Evolutionary conservation across 2,888 invertebrate genomes (phyloP).

Genomic region (Sthenelais limicola): DNA sequence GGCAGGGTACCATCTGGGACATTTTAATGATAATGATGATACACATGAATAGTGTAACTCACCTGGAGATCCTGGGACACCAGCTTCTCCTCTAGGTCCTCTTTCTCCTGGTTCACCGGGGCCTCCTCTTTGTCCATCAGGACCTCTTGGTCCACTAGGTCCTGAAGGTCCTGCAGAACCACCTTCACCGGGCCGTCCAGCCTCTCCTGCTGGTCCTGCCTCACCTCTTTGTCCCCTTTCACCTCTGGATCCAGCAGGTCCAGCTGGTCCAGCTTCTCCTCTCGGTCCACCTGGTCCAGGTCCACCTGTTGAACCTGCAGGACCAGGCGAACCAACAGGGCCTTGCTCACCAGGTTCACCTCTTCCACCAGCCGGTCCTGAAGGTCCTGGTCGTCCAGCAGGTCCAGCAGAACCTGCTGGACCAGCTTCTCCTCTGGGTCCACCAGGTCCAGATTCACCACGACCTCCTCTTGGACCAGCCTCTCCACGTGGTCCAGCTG

Average conservation of each 20-base stretch:
- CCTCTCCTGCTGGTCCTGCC: constrained; percentile 37
- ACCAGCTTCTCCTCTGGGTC: constrained; percentile 47
- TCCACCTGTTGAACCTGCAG: constrained; percentile 9
- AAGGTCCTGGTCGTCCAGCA: constrained; percentile 41
- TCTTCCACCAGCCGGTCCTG: constrained; percentile 45
- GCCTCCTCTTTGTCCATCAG: constrained; percentile 17
- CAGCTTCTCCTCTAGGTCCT: constrained; percentile 28
- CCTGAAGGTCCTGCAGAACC: constrained; percentile 36
- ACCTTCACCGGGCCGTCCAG: constrained; percentile 39
- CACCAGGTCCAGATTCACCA: constrained; percentile 44
- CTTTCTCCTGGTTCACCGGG: constrained; percentile 30
- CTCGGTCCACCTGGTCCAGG: constrained; percentile 33
- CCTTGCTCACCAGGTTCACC: constrained; percentile 43
- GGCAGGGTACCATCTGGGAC: too few species aligned
- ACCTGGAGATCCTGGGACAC: constrained; percentile 43
- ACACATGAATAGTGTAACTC: too few species aligned
- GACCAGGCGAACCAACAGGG: constrained; percentile 1
- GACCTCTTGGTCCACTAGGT: constrained; percentile 46
- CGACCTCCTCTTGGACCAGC: constrained; percentile 36
- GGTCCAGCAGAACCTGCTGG: constrained; percentile 42
- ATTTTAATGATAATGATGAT: too few species aligned
- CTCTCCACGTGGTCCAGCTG: constrained; percentile 43
- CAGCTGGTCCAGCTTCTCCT: constrained; percentile 32
- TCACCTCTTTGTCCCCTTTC: constrained; percentile 8
- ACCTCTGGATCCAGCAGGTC: constrained; percentile 19